phyloP scores from a whole-genome alignment of 2,797 vertebrate species.

The Columba guinea region DNA sequence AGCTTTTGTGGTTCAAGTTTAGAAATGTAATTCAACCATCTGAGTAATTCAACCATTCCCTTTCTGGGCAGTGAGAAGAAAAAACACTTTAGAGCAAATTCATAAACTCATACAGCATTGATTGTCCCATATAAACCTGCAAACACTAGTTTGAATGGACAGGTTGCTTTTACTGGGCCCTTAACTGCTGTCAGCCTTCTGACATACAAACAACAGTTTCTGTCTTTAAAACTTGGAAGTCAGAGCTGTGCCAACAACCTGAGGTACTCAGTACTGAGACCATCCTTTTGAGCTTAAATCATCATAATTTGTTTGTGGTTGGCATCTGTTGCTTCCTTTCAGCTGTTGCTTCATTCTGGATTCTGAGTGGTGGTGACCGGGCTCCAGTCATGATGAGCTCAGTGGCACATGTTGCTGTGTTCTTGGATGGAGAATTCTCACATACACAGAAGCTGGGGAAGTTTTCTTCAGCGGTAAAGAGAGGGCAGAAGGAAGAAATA shows the following conservation, averaged over 20 bases:
- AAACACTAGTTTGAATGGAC: neutral
- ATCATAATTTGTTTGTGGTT: neutral
- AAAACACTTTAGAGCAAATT: neutral
- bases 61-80: neutral
- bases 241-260: neutral
- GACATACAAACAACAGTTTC: neutral
- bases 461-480: neutral
- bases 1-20: neutral
- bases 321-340: neutral
- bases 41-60: neutral
- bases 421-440: neutral
- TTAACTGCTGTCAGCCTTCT: neutral
- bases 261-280: neutral
- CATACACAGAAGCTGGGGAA: neutral
- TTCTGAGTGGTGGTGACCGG: neutral
- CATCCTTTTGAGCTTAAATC: neutral
- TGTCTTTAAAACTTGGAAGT: neutral
- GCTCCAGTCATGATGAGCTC: neutral
- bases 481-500: neutral
- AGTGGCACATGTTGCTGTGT: accelerated
- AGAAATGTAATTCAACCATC: neutral
- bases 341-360: neutral
- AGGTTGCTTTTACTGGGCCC: neutral
- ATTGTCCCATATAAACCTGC: neutral
- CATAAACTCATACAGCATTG: neutral